A percentile compares a stretch with the other conserved stretches of the same genome.
Conservation (phyloP, 2,113 vertebrate species). For the Scalopus aquaticus region DNA sequence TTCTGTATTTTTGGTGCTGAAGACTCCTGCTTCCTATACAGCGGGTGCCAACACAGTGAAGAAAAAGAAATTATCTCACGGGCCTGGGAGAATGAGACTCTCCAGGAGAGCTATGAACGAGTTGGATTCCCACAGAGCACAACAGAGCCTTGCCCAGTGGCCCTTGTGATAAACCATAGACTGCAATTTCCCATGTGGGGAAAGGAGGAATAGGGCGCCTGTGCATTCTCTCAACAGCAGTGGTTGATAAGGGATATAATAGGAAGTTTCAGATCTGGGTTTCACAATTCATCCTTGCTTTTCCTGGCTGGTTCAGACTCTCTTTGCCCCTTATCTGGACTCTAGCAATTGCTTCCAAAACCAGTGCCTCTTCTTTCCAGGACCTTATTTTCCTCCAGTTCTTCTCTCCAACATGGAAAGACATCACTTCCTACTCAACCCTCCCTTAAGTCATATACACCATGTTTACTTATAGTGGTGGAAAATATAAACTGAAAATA, state of each 20-base stretch:
- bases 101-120: not conserved
- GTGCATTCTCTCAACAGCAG: not conserved
- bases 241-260: not conserved
- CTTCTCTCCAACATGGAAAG: not conserved
- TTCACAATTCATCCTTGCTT: not conserved
- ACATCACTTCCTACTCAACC: not conserved
- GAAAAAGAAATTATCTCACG: not conserved
- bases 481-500: not conserved
- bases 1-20: not conserved
- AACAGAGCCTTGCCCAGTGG: not conserved
- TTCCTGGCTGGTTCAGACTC: not conserved
- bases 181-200: not conserved
- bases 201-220: not conserved
- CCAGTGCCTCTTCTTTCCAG: not conserved
- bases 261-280: not conserved
- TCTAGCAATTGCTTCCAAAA: not conserved
- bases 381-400: not conserved
- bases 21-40: not conserved
- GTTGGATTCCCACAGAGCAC: not conserved
- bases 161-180: not conserved
- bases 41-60: not conserved
- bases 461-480: conserved; percentile 15
- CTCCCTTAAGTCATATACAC: not conserved
- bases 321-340: not conserved
- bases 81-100: not conserved